A percentile compares a stretch with the other conserved stretches of the same genome.
These are phyloP conservation scores for Drosophila watanabei DNA, from an alignment of 1,140 invertebrate genomes.

Conservation along the genomic window DNA sequence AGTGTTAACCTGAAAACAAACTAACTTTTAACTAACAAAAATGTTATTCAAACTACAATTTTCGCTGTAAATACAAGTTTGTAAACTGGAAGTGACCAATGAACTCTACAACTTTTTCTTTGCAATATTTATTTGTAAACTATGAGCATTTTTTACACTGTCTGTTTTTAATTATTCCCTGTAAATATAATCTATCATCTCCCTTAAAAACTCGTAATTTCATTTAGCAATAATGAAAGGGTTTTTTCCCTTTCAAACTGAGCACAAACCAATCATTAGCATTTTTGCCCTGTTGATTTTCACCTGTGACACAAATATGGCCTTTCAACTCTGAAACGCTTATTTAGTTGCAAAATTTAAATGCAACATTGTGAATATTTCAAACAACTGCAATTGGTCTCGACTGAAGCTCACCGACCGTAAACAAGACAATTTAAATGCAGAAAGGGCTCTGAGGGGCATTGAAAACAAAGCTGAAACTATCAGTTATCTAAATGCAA, in stretches of 20 bases:
- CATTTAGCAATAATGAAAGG: not conserved
- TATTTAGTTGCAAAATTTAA: not conserved
- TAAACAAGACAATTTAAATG: slow-evolving; percentile 11
- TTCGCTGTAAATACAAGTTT: not conserved
- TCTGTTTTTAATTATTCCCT: not conserved
- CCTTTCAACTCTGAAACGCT: not conserved
- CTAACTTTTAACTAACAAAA: not conserved
- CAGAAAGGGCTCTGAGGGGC: not conserved
- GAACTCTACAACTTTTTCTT: not conserved
- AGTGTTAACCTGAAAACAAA: too few relatives aligned
- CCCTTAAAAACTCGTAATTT: not conserved
- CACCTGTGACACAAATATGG: not conserved
- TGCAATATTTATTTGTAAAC: not conserved
- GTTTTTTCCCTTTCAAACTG: not conserved
- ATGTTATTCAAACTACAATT: not conserved
- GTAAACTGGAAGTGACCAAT: not conserved
- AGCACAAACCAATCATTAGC: not conserved
- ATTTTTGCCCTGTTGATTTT: not conserved
- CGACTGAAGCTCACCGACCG: not conserved
- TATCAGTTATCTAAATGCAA: slow-evolving; percentile 31
- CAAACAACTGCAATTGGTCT: not conserved
- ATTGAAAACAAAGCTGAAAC: slow-evolving; percentile 22
- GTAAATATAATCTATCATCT: not conserved
- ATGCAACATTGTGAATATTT: slow-evolving; percentile 5
- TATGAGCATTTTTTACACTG: not conserved